phyloP scores from a whole-genome alignment of 2,797 vertebrate species.

The Silurus aristotelis region DNA sequence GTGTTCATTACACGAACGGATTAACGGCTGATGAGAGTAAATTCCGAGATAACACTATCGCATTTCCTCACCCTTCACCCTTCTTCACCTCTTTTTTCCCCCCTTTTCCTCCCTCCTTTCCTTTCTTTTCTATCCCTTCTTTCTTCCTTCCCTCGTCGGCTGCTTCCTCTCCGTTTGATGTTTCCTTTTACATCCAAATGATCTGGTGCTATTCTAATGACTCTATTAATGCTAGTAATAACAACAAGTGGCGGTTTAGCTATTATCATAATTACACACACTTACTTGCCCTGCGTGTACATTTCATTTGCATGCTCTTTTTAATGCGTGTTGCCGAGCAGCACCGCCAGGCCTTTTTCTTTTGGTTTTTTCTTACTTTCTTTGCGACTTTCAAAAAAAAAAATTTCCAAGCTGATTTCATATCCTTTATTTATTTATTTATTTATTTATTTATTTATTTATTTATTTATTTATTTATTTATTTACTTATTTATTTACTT shows the following conservation, averaged over 20 bases:
- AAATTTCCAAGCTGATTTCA: background rate
- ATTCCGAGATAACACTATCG: slow-evolving; percentile 49
- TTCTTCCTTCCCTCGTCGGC: slow-evolving; percentile 12
- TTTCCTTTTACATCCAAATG: slow-evolving; percentile 55
- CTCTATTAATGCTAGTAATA: slow-evolving; percentile 74
- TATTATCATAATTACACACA: slow-evolving; percentile 79
- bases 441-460: background rate
- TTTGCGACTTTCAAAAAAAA: too few species aligned
- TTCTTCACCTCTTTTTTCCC: slow-evolving; percentile 1
- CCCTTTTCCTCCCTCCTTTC: too few species aligned
- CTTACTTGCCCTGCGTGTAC: slow-evolving; percentile 69
- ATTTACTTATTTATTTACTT: background rate
- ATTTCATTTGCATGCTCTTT: slow-evolving; percentile 75
- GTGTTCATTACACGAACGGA: slow-evolving; percentile 47
- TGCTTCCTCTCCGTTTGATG: slow-evolving; percentile 59
- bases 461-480: background rate
- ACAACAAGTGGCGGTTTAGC: slow-evolving; percentile 74
- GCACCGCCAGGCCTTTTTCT: background rate
- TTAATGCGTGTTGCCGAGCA: slow-evolving; percentile 45
- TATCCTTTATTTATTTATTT: background rate
- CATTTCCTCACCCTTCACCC: slow-evolving; percentile 29
- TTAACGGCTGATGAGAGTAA: slow-evolving; percentile 52
- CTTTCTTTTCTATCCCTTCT: background rate
- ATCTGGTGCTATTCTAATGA: slow-evolving; percentile 70
- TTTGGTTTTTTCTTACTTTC: background rate